phyloP scores from a whole-genome alignment of 2,797 vertebrate species.

The Chlorospingus semifuscus region DNA sequence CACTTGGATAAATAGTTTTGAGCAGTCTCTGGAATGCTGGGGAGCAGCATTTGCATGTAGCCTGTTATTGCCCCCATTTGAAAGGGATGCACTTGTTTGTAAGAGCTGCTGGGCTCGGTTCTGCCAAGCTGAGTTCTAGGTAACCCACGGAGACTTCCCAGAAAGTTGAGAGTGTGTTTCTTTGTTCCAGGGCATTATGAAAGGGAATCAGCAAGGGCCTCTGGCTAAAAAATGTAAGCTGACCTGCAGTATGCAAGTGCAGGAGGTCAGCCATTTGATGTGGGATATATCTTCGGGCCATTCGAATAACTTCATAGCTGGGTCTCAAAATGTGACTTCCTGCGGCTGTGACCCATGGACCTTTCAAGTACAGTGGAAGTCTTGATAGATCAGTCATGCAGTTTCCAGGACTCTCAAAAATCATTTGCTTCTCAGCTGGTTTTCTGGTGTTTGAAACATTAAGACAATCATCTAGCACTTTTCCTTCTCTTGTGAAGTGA shows the following conservation, averaged over 20 bases:
- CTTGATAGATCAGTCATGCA: conserved; percentile 39
- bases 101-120: neutral
- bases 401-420: conserved; percentile 25
- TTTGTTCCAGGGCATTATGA: conserved; percentile 69
- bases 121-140: conserved; percentile 58
- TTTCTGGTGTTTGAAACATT: conserved; percentile 27
- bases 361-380: conserved; percentile 58
- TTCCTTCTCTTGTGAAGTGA: neutral
- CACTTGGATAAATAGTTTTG: neutral
- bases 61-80: neutral
- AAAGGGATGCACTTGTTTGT: conserved; percentile 50
- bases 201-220: conserved; percentile 58
- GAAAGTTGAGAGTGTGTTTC: conserved; percentile 37
- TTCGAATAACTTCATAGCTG: conserved; percentile 41
- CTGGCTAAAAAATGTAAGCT: conserved; percentile 66
- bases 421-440: conserved; percentile 16
- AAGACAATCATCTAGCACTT: conserved; percentile 20
- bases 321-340: conserved; percentile 59
- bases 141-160: conserved; percentile 62
- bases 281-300: conserved; percentile 63
- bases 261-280: conserved; percentile 68
- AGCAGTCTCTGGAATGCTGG: neutral
- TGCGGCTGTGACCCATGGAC: conserved; percentile 60
- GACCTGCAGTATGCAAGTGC: conserved; percentile 57
- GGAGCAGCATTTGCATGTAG: neutral